Percentiles rank a stretch among this genome's conserved stretches.
These are phyloP conservation scores for Netelia inedita DNA, from an alignment of 2,888 invertebrate species.

Conservation along the genomic window DNA sequence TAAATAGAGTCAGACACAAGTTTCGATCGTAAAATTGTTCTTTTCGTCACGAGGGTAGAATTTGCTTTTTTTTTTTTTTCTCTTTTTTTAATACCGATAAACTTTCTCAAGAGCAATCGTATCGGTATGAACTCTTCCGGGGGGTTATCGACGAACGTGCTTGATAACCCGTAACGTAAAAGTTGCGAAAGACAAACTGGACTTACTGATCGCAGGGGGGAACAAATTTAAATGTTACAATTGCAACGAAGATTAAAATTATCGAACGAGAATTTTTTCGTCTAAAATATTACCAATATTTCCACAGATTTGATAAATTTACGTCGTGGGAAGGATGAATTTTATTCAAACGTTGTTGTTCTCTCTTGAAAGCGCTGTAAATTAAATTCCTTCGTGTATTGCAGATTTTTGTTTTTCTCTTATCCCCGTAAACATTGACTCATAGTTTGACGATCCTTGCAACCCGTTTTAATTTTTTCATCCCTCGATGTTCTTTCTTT, in stretches of 20 bases:
- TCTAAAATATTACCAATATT: slow-evolving; percentile 27
- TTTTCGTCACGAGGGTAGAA: slow-evolving; percentile 32
- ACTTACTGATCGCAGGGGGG: slow-evolving; percentile 68
- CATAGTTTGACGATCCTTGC: neutral
- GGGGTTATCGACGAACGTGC: slow-evolving; percentile 57
- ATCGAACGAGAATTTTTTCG: slow-evolving; percentile 18
- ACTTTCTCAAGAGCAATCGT: neutral
- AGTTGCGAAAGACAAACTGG: slow-evolving; percentile 56
- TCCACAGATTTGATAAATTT: slow-evolving; percentile 25
- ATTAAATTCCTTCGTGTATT: slow-evolving; percentile 30
- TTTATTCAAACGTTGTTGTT: slow-evolving; percentile 32
- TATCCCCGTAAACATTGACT: no score
- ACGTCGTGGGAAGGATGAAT: slow-evolving; percentile 35
- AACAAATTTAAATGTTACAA: slow-evolving; percentile 45
- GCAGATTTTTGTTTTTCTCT: slow-evolving; percentile 1
- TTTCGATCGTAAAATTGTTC: slow-evolving; percentile 10
- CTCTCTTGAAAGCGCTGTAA: slow-evolving; percentile 41
- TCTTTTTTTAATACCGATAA: slow-evolving; percentile 7
- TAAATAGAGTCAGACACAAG: neutral
- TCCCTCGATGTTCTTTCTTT: slow-evolving; percentile 29
- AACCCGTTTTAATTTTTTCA: slow-evolving; percentile 22
- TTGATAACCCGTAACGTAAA: slow-evolving; percentile 44
- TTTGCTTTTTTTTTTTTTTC: neutral
- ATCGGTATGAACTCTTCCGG: slow-evolving; percentile 52
- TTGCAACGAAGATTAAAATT: slow-evolving; percentile 41